Evolutionary conservation across 2,113 vertebrate species (phyloP), one percentile per base, ranked within the genome.

Genomic region (Pseudolaguvia tuberculata): DNA sequence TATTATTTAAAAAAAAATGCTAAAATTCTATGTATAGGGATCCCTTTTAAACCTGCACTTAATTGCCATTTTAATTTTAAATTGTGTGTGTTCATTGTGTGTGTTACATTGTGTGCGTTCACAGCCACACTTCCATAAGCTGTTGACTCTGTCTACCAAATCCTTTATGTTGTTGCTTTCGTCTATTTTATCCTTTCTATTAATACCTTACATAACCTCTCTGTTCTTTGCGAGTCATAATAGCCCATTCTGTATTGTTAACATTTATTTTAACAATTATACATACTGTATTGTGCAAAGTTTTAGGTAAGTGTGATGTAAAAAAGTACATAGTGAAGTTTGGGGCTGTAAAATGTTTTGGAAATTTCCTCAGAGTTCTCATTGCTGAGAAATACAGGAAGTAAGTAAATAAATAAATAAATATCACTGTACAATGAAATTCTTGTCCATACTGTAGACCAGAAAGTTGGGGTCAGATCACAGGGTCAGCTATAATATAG

Each of bases 141-240:
- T 45, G 20, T 76, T 59, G 61, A 51, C 73, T 79, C 70, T 73
- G 55, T 77, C 17, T 51, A 50, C 35, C 25, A 67, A 66, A 13
- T 17, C n/a, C 20, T 65, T 15, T 4, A 23, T 39, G 39, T 47
- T 7, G 21, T 58, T 45, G 11, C 17, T 73, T 57, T 69, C 47
- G 31, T 8, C 0, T 55, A 48, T 39, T 69, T 8, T 62, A 10
- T 69, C 23, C 31, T 61, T 61, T 1, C 35, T 55, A 55, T 48
- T 35, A 79, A 45, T 13, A 48, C 2, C 35, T 13, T 23, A 14
- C 23, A 1, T 21, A 45, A 65, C 62, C 20, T 7, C 47, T 47
- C 8, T 65, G 6, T 45, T 63, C n/a, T 23, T 18, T 17, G 45
- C 47, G 13, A 65, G 39, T 47, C 39, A 62, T 6, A n/a, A 62